A percentile compares a stretch with the other conserved stretches of the same genome.
These are phyloP conservation scores for Paratilapia polleni DNA, from an alignment of 2,113 vertebrate genomes.

Conservation along the genomic window DNA sequence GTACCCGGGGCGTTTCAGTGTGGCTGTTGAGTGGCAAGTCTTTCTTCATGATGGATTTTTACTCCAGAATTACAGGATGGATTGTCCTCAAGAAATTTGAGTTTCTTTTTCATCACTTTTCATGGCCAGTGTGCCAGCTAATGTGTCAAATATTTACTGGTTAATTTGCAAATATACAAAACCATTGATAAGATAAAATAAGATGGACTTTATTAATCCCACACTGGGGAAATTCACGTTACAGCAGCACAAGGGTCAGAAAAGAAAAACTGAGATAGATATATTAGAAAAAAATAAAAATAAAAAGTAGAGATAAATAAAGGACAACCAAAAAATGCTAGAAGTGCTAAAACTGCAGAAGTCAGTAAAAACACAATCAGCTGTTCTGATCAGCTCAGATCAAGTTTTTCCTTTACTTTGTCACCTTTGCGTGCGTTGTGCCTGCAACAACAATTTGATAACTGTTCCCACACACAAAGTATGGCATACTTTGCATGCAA, in stretches of 20 bases:
- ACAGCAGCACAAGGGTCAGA: too few relatives aligned
- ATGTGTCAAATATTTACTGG: neutral
- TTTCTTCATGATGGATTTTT: neutral
- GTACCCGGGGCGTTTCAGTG: too few relatives aligned
- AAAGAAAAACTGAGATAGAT: too few relatives aligned
- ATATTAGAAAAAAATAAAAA: too few relatives aligned
- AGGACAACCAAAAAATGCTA: too few relatives aligned
- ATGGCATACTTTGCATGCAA: constrained; percentile 39
- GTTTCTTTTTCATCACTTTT: neutral
- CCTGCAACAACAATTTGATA: neutral
- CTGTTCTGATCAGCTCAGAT: too few relatives aligned
- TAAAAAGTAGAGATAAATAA: too few relatives aligned
- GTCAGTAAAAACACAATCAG: too few relatives aligned
- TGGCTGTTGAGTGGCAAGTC: neutral
- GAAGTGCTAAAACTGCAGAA: too few relatives aligned
- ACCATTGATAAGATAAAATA: too few relatives aligned
- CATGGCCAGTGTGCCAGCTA: neutral
- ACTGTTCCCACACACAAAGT: neutral
- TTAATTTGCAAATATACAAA: neutral
- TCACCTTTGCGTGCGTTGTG: neutral
- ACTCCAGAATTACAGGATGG: neutral
- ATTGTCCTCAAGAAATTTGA: neutral
- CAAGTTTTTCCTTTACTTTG: neutral
- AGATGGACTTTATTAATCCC: too few relatives aligned
- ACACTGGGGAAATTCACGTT: too few relatives aligned